Percentiles rank a stretch among this genome's conserved stretches.
phyloP scores from a whole-genome alignment of 1,140 invertebrate genomes.

The Anastrepha obliqua region DNA sequence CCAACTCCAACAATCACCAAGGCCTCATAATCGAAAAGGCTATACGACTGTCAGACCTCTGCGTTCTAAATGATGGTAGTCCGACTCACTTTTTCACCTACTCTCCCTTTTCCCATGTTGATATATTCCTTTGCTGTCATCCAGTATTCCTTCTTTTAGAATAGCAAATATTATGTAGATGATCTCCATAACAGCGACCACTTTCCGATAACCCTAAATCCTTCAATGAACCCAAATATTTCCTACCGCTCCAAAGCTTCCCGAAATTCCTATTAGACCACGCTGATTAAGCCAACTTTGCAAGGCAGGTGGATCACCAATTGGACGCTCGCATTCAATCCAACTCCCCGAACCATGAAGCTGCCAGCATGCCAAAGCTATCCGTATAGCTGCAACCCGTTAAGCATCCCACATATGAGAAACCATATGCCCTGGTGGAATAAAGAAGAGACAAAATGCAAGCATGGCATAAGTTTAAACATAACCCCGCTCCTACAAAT shows the following conservation, averaged over 20 bases:
- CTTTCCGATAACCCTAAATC: not conserved
- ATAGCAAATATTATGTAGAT: not conserved
- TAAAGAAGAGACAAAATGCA: too few species aligned
- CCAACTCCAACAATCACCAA: not conserved
- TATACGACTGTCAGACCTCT: not conserved
- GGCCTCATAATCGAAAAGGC: slow-evolving; percentile 1
- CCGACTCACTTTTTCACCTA: slow-evolving; percentile 18
- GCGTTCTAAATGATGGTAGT: slow-evolving; percentile 18
- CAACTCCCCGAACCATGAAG: not conserved
- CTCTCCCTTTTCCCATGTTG: not conserved
- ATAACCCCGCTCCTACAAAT: not conserved
- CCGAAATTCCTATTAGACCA: not conserved
- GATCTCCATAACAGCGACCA: slow-evolving; percentile 32
- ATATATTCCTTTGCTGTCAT: not conserved
- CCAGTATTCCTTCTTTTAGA: not conserved
- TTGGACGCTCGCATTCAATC: not conserved
- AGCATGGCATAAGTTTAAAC: too few species aligned
- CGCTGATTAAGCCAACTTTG: not conserved
- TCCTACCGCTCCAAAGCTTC: not conserved
- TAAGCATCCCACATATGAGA: too few species aligned
- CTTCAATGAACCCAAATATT: not conserved
- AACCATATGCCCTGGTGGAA: too few species aligned
- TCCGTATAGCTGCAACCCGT: not conserved
- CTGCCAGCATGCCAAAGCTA: not conserved
- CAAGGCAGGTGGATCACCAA: not conserved